Conservation (phyloP, 2,113 vertebrate species). For the Alces alces region DNA sequence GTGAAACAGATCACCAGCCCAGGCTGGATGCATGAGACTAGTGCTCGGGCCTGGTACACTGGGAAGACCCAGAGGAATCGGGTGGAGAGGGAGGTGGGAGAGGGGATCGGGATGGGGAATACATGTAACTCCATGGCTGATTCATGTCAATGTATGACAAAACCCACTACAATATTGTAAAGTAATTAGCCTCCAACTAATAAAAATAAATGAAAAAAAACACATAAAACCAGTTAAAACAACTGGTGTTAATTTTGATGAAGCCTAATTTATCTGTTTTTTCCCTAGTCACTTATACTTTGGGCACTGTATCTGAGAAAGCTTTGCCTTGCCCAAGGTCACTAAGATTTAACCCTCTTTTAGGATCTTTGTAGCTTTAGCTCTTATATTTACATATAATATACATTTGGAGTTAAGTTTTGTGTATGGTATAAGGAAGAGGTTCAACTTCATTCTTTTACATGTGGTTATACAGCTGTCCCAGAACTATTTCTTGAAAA, state of each 20-base stretch:
- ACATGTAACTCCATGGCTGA: no score
- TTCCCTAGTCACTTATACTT: not conserved
- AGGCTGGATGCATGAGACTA: no score
- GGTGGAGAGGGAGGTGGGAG: no score
- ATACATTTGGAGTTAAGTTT: not conserved
- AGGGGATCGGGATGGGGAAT: no score
- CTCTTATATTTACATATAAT: not conserved
- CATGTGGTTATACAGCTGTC: not conserved
- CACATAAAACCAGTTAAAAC: not conserved
- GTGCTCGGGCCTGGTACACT: no score
- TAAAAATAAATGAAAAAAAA: no score
- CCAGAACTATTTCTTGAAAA: not conserved
- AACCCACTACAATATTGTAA: no score
- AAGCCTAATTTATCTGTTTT: not conserved
- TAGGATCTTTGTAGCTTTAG: not conserved
- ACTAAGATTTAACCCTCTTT: not conserved
- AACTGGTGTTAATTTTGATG: not conserved
- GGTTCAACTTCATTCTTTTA: not conserved
- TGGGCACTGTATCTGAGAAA: not conserved
- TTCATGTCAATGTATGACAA: no score
- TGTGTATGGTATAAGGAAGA: not conserved
- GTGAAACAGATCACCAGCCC: no score
- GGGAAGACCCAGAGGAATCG: no score
- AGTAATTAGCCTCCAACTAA: no score
- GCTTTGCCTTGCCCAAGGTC: not conserved